Percentiles rank a stretch among this genome's conserved stretches.
These are phyloP conservation scores for Hippopotamus amphibius DNA, from an alignment of 2,113 vertebrate species.

Conservation along the genomic window DNA sequence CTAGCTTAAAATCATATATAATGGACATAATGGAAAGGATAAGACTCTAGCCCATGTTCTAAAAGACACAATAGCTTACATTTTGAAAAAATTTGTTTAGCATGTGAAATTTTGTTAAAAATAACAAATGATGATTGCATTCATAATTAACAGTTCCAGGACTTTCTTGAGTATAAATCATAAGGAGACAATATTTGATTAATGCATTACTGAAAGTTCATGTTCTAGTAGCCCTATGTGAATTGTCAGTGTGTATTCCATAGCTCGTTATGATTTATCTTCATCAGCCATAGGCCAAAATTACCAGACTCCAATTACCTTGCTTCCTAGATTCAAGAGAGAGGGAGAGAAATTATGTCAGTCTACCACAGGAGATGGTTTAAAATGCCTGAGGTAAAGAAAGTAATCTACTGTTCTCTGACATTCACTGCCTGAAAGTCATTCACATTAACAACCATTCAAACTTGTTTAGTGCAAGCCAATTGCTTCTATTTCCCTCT, in stretches of 20 bases:
- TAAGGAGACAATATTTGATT: slow-evolving; percentile 85
- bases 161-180: slow-evolving; percentile 81
- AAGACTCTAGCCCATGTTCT: neutral
- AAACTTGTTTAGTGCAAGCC: slow-evolving; percentile 88
- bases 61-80: neutral
- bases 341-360: slow-evolving; percentile 79
- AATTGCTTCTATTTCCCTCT: slow-evolving; percentile 86
- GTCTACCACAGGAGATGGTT: slow-evolving; percentile 86
- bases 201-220: slow-evolving; percentile 81
- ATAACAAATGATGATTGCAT: slow-evolving; percentile 70
- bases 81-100: slow-evolving; percentile 72
- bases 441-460: slow-evolving; percentile 89
- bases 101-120: slow-evolving; percentile 68
- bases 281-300: slow-evolving; percentile 88
- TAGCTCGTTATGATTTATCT: slow-evolving; percentile 88
- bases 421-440: slow-evolving; percentile 88
- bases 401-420: slow-evolving; percentile 90
- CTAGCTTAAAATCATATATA: neutral
- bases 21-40: neutral
- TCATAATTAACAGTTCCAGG: slow-evolving; percentile 80
- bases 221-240: slow-evolving; percentile 80
- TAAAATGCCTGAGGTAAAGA: slow-evolving; percentile 88
- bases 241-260: slow-evolving; percentile 84
- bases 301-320: slow-evolving; percentile 89
- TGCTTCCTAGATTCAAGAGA: slow-evolving; percentile 82